A percentile compares a stretch with the other conserved stretches of the same genome.
phyloP scores from a whole-genome alignment of 2,113 vertebrate genomes.

The Neodon shergylaensis region DNA sequence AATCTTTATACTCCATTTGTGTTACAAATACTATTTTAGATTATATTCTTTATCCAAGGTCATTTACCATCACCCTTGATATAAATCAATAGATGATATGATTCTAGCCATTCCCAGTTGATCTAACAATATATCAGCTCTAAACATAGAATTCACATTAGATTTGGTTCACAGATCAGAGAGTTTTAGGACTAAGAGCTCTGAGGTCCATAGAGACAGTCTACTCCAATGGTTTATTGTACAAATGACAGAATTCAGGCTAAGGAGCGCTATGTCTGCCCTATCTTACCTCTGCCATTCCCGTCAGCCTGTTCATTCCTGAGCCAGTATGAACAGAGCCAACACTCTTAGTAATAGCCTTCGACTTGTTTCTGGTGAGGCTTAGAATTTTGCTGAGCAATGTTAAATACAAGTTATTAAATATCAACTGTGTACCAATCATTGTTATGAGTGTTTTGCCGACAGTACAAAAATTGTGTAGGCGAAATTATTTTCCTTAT shows the following conservation, averaged over 20 bases:
- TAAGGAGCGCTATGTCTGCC: neutral
- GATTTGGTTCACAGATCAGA: slow-evolving; percentile 73
- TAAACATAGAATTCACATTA: slow-evolving; percentile 75
- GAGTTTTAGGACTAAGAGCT: slow-evolving; percentile 52
- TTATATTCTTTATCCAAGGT: slow-evolving; percentile 78
- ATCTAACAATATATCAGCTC: slow-evolving; percentile 70
- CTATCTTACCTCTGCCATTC: neutral
- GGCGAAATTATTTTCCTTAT: neutral
- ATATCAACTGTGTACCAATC: neutral
- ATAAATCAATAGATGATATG: slow-evolving; percentile 72
- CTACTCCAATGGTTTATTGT: slow-evolving; percentile 50
- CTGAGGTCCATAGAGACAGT: slow-evolving; percentile 42
- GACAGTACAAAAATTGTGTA: neutral
- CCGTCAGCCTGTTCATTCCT: neutral
- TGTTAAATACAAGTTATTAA: neutral
- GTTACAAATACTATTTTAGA: slow-evolving; percentile 74
- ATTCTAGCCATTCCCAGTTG: slow-evolving; percentile 61
- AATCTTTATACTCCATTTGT: slow-evolving; percentile 75
- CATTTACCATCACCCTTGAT: slow-evolving; percentile 67
- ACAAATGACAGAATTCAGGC: slow-evolving; percentile 32
- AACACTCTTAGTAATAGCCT: neutral
- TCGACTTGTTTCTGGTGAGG: neutral
- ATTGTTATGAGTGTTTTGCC: neutral
- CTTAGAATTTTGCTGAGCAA: neutral
- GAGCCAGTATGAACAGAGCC: neutral